phyloP scores from a whole-genome alignment of 2,888 invertebrate genomes.

The Aelia acuminata region DNA sequence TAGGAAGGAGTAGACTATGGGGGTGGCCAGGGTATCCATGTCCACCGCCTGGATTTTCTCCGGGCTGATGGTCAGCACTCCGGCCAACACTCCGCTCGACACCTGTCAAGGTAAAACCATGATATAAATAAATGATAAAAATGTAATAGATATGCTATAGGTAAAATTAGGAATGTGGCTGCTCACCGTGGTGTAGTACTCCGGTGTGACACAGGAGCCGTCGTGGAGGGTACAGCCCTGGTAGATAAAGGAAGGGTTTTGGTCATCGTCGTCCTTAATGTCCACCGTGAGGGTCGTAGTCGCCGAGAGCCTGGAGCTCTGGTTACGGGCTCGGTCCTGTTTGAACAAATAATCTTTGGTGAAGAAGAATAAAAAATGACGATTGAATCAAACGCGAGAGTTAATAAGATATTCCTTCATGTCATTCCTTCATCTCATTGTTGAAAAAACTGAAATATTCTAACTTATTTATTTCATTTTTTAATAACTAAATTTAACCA shows the following conservation, averaged over 20 bases:
- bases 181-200: slow-evolving; percentile 85
- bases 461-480: no score
- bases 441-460: no score
- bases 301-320: slow-evolving; percentile 83
- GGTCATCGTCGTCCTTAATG: slow-evolving; percentile 90
- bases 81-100: slow-evolving; percentile 85
- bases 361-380: no score
- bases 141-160: no score
- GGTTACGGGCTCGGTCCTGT: slow-evolving; percentile 88
- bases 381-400: no score
- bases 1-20: slow-evolving; percentile 85
- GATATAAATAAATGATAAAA: not conserved
- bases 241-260: slow-evolving; percentile 92
- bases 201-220: slow-evolving; percentile 89
- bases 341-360: slow-evolving; percentile 64
- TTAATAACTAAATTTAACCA: no score
- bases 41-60: slow-evolving; percentile 93
- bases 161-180: no score
- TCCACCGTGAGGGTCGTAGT: slow-evolving; percentile 89
- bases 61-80: slow-evolving; percentile 85
- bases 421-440: no score
- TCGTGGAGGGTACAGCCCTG: slow-evolving; percentile 86
- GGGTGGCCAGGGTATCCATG: slow-evolving; percentile 88
- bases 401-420: no score
- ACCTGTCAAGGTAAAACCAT: slow-evolving; percentile 74